Evolutionary conservation across 2,888 invertebrate genomes (phyloP), one percentile per base, ranked within the genome.

Genomic region (Mimumesa dahlbomi): DNA sequence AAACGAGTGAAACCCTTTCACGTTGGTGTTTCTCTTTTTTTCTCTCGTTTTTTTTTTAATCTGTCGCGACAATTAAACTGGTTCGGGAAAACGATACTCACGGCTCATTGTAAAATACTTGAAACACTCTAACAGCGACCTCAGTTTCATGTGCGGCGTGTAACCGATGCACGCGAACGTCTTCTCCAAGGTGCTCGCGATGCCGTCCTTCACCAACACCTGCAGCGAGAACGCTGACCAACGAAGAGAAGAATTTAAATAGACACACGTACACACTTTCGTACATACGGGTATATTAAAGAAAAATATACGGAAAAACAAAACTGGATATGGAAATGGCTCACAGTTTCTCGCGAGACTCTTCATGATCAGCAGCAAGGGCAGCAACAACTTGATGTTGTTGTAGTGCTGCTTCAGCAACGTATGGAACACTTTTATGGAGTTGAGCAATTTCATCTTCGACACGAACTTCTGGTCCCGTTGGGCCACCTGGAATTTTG

Each of bases 31-130:
- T n/a, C n/a, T n/a, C n/a, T n/a, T n/a, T n/a, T n/a, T n/a, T n/a
- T n/a, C n/a, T n/a, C n/a, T n/a, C n/a, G n/a, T n/a, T n/a, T n/a
- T n/a, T n/a, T n/a, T n/a, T n/a, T n/a, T n/a, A n/a, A n/a, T n/a
- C n/a, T n/a, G n/a, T n/a, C n/a, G n/a, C n/a, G n/a, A n/a, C n/a
- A n/a, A n/a, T n/a, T n/a, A n/a, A n/a, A n/a, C n/a, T n/a, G 21
- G 29, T 22, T 25, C 18, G 21, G 11, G 42, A 49, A 34, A 64
- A 46, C 9, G 16, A 0, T 73, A 88, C 91, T 89, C 87, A 92
- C 94, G 93, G 89, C 92, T 93, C 90, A 92, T 93, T 79, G 94
- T 93, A 79, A 94, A 92, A 87, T 93, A 92, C 85, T 92, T 92
- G 72, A 94, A 91, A 66, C 93, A 92, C 82, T 94, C 94, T 62